A percentile compares a stretch with the other conserved stretches of the same genome.
Evolutionary conservation across 30 jellyfish, hydroid and myxozoan genomes (phyloP).

Genomic region (Hydra vulgaris): DNA sequence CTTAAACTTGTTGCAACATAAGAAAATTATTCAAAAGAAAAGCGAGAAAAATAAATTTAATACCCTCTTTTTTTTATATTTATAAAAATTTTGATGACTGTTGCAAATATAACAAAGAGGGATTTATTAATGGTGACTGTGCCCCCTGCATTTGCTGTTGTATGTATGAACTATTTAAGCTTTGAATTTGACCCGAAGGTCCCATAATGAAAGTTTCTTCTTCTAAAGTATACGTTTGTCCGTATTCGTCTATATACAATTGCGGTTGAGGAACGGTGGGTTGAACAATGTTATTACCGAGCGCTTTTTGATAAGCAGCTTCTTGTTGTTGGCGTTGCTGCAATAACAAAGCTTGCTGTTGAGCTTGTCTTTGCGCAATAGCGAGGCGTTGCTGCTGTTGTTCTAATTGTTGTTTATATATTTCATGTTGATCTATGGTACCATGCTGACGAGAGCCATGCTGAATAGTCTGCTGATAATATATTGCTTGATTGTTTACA

Average conservation of each 20-base stretch:
- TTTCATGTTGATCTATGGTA: slow-evolving; percentile 3
- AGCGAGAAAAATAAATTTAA: not conserved
- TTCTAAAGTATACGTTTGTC: slow-evolving; percentile 30
- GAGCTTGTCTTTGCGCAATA: not conserved
- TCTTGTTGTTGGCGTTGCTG: slow-evolving; percentile 13
- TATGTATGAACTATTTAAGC: not conserved
- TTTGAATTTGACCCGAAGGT: slow-evolving; percentile 30
- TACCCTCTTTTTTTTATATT: not conserved
- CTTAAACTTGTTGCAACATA: not conserved
- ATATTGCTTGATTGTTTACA: not conserved
- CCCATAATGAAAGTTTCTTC: slow-evolving; percentile 28
- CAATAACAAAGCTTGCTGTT: not conserved
- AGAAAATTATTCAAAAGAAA: not conserved
- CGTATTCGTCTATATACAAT: slow-evolving; percentile 28
- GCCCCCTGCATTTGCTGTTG: slow-evolving; percentile 13
- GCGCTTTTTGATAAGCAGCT: not conserved
- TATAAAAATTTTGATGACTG: not conserved
- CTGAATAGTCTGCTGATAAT: slow-evolving; percentile 13
- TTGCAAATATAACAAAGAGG: slow-evolving; percentile 23
- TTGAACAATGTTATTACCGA: not conserved
- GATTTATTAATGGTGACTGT: slow-evolving; percentile 7
- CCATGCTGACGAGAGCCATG: slow-evolving; percentile 15
- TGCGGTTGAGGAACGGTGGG: slow-evolving; percentile 3
- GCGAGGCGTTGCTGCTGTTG: slow-evolving; percentile 19
- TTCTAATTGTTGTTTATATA: slow-evolving; percentile 2